Evolutionary conservation across 2,888 invertebrate genomes (phyloP), one percentile per base, ranked within the genome.

Genomic region (Chromoteleia sp.): DNA sequence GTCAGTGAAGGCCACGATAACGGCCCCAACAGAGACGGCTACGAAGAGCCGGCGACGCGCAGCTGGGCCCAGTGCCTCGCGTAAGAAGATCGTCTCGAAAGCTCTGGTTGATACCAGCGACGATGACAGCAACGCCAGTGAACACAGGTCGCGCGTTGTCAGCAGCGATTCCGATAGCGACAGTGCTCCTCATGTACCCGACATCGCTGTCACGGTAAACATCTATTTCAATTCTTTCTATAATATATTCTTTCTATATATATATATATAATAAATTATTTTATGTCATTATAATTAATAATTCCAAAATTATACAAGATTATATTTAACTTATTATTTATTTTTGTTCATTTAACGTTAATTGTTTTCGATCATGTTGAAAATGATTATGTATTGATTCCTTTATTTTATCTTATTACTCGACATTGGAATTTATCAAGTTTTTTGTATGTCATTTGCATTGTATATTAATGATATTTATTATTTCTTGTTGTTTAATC

Each of bases 131-230:
- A 84, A 52, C 59, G 59, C 58, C 48, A 78, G 83, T 75, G 65
- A 83, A 67, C 52, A 87, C 91, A 91, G 89, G 29, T 89, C 90
- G 8, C 90, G 90, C 52, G 92, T 92, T 82, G 92, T 92, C 30
- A 91, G 91, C 14, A 89, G 92, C 74, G 93, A 92, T 43, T 92
- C 92, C 0, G 92, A 92, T 30, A 87, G 87, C 39, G 91, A 90
- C 61, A 70, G 70, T 2, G 59, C 39, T 10, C 52, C 84, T 10
- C 59, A 80, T 14, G 70, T 84, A 19, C 78, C 85, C 10, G 74
- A 67, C 30, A 45, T 59, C 25, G 43, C 68, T 39, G 43, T 61
- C 50, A 59, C 68, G 68, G 76, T 77, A 73, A 52, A 17, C 14
- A 63, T 25, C 19, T 10, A n/a, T n/a, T n/a, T n/a, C n/a, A n/a